Evolutionary conservation across 2,888 invertebrate species (phyloP), one percentile per base, ranked within the genome.

Genomic region (Drosophila paracracens): DNA sequence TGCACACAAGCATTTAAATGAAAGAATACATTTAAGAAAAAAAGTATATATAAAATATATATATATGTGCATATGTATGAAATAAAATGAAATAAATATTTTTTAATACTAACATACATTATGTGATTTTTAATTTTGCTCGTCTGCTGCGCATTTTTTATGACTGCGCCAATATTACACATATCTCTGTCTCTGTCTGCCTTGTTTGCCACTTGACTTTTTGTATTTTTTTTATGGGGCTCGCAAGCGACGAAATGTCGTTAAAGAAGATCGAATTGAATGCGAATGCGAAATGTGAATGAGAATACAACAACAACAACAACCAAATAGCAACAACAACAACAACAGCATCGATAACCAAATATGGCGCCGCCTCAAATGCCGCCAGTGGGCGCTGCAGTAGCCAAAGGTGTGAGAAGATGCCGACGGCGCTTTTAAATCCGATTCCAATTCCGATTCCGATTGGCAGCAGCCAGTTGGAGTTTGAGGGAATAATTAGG

Each of bases 231-330:
- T 90, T 86, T 70, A 74, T 79, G 73, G 76, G 62, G 52, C 65
- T 8, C 48, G 67, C 67, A 56, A 66, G 46, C 46, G 25, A 74
- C 76, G 74, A 76, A 82, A 75, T 75, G 89, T 83, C 87, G 74
- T 83, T 76, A 77, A 90, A 88, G 81, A 86, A 86, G 89, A 90
- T 83, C 83, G 81, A 90, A 86, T 83, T 80, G 77, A 83, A 82
- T 90, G 79, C 72, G 88, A 87, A 83, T 80, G 72, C 77, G 79
- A 76, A 78, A 79, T 76, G 85, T 70, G 82, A 81, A 74, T 80
- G 81, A 67, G 80, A 69, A 76, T 70, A 64, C 62, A 69, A 63
- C 57, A 62, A 53, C 38, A 56, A 57, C 46, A 66, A 63, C 25
- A 74, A 35, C 43, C 63, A 31, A 54, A 57, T 11, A 53, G 38